Evolutionary conservation across 2,888 invertebrate species (phyloP).

Genomic region (Thereva unica): DNA sequence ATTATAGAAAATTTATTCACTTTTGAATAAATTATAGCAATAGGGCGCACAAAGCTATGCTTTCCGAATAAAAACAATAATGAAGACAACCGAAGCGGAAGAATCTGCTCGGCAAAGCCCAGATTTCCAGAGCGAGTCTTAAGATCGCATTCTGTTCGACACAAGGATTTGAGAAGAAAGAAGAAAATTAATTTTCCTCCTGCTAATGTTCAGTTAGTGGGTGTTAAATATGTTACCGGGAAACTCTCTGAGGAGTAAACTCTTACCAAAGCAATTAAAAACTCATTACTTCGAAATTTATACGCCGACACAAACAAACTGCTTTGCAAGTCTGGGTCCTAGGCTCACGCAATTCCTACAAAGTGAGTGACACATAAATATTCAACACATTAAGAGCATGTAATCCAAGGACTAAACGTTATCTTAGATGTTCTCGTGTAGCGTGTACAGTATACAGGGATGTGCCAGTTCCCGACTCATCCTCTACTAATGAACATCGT

Average conservation of each 20-base stretch:
- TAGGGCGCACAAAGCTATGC: constrained; percentile 14
- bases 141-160: not conserved
- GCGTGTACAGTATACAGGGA: constrained; percentile 1
- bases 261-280: constrained; percentile 33
- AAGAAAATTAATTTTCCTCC: constrained; percentile 29
- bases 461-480: not conserved
- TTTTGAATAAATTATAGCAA: constrained; percentile 28
- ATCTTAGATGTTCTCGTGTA: constrained; percentile 9
- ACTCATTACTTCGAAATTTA: constrained; percentile 32
- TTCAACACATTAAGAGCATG: constrained; percentile 17
- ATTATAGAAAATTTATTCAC: constrained; percentile 14
- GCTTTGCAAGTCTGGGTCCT: constrained; percentile 10
- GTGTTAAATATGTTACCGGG: constrained; percentile 31
- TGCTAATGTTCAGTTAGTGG: constrained; percentile 33
- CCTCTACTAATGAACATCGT: constrained; percentile 21
- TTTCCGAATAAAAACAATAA: constrained; percentile 15
- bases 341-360: constrained; percentile 22
- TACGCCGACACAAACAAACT: constrained; percentile 29
- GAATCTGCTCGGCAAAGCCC: not conserved
- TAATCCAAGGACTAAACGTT: constrained; percentile 1
- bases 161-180: not conserved
- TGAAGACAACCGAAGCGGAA: not conserved
- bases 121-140: not conserved
- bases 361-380: constrained; percentile 32
- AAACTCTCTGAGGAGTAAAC: constrained; percentile 28